Percentiles rank a stretch among this genome's conserved stretches.
Conservation (phyloP, 2,888 invertebrate genomes). For the Amblyjoppa fuscipennis region DNA sequence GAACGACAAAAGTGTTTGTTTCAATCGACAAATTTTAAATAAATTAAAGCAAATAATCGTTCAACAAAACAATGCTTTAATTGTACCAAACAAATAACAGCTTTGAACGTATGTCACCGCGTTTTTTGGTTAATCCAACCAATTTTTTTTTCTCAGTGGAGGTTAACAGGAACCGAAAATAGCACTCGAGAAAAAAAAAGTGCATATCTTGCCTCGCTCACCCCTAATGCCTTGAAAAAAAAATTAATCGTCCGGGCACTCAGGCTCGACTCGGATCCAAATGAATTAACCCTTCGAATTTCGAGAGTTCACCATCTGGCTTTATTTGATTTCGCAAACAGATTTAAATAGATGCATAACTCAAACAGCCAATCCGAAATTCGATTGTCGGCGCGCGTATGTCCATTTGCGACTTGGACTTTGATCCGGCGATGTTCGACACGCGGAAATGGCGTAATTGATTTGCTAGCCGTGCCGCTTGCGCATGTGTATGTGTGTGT, state of each 20-base stretch:
- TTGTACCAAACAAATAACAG: no score
- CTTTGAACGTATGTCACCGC: no score
- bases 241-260: neutral
- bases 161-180: no score
- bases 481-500: slow-evolving; percentile 1
- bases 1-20: no score
- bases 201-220: no score
- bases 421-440: slow-evolving; percentile 15
- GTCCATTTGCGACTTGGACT: slow-evolving; percentile 13
- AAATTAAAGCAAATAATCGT: no score
- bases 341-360: slow-evolving; percentile 37
- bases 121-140: no score
- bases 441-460: slow-evolving; percentile 35
- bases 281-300: slow-evolving; percentile 14
- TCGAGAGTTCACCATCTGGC: slow-evolving; percentile 20
- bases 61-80: no score
- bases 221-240: neutral
- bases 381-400: slow-evolving; percentile 11
- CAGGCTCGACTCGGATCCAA: neutral
- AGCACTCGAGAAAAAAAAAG: no score
- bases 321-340: slow-evolving; percentile 19
- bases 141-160: no score
- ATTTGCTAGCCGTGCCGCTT: slow-evolving; percentile 20
- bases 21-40: no score
- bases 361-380: neutral